Evolutionary conservation across 2,113 vertebrate genomes (phyloP).

Genomic region (Strigops habroptila): DNA sequence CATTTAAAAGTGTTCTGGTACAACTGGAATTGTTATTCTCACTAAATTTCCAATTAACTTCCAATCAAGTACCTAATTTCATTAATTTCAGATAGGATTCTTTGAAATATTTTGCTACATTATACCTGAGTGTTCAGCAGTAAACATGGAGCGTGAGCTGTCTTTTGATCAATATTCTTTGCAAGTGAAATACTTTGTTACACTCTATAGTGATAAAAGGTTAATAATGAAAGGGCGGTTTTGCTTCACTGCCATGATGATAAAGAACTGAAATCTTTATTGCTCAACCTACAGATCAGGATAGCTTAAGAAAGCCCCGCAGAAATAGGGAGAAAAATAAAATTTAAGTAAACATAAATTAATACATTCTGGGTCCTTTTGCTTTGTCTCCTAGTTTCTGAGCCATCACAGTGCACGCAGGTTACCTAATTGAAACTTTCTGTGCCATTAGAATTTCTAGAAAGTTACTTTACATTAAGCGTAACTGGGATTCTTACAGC

Average conservation of each 20-base stretch:
- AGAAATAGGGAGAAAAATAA: background rate
- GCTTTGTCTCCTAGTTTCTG: background rate
- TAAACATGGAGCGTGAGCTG: background rate
- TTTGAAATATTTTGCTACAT: background rate
- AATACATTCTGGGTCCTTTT: background rate
- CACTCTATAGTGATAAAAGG: background rate
- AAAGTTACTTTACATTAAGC: background rate
- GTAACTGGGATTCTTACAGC: background rate
- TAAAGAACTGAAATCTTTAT: background rate
- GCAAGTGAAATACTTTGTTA: background rate
- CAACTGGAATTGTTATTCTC: background rate
- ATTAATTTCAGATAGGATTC: background rate
- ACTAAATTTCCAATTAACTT: background rate
- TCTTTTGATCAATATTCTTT: background rate
- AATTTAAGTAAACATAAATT: background rate
- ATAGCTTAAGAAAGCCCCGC: background rate
- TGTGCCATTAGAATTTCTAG: background rate
- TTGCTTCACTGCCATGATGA: background rate
- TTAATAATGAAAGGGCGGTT: background rate
- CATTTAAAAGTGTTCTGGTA: background rate
- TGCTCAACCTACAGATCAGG: background rate
- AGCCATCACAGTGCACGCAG: background rate
- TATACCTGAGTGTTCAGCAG: background rate
- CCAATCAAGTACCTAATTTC: background rate
- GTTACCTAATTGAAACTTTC: background rate